Evolutionary conservation across 64 coral and sea anemone genomes (phyloP).

Genomic region (Catalaphyllia jardinei): DNA sequence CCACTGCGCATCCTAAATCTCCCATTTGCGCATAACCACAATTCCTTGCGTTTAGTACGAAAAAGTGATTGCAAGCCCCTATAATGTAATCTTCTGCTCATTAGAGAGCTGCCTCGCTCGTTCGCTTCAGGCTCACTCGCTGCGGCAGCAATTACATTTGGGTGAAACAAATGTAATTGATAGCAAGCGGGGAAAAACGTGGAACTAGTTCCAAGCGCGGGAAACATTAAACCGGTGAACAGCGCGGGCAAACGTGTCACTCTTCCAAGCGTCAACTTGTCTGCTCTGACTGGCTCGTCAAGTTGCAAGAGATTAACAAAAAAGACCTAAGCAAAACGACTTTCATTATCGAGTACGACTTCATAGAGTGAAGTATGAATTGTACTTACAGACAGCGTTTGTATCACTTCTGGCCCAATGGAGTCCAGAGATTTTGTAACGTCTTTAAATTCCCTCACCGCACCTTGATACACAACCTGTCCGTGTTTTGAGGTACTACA

Average conservation of each 20-base stretch:
- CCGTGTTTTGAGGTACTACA: slow-evolving; percentile 16
- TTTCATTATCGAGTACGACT: not conserved
- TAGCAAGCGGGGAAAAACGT: not conserved
- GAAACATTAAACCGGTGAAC: not conserved
- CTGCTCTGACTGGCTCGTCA: no score
- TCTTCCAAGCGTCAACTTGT: not conserved
- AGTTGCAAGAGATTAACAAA: no score
- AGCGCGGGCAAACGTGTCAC: not conserved
- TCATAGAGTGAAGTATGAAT: not conserved
- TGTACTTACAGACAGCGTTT: slow-evolving; percentile 41
- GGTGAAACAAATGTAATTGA: not conserved
- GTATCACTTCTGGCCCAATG: slow-evolving; percentile 47
- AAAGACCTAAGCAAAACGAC: no score
- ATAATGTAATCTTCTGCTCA: no score
- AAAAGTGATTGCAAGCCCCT: no score
- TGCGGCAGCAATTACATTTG: no score
- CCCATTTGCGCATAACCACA: no score
- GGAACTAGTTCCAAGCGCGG: not conserved
- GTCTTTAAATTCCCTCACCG: not conserved
- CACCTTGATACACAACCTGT: slow-evolving; percentile 19
- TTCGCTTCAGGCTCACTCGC: no score
- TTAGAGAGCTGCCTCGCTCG: no score
- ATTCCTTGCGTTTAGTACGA: no score
- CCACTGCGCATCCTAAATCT: no score
- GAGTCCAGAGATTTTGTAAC: not conserved